Evolutionary conservation across 1,140 invertebrate species (phyloP).

Genomic region (Bombyx mandarina): DNA sequence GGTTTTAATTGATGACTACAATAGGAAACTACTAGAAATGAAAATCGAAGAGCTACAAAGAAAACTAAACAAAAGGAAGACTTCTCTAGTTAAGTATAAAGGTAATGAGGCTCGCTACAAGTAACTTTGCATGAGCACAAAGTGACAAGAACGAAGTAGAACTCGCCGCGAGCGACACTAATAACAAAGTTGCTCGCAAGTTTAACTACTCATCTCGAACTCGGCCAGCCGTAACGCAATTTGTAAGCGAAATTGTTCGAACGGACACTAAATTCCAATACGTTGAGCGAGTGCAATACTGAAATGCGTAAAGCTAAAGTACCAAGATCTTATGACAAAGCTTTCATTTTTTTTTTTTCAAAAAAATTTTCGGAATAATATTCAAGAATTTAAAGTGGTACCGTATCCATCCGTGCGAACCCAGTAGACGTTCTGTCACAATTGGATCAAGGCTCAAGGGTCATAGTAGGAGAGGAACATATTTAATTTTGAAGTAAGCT

Average conservation of each 20-base stretch:
- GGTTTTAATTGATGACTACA: too few species aligned
- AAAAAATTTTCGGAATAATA: too few species aligned
- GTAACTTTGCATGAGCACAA: slow-evolving; percentile 3
- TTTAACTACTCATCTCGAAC: slow-evolving; percentile 6
- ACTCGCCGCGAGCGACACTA: slow-evolving; percentile 5
- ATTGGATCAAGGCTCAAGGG: too few species aligned
- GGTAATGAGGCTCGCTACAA: background rate
- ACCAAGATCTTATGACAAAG: too few species aligned
- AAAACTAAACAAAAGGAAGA: background rate
- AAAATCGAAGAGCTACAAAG: too few species aligned
- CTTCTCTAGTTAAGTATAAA: slow-evolving; percentile 1
- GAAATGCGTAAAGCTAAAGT: too few species aligned
- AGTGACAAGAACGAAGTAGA: slow-evolving; percentile 4
- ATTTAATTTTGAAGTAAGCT: background rate
- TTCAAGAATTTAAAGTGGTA: too few species aligned
- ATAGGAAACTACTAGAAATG: too few species aligned
- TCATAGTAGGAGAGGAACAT: background rate
- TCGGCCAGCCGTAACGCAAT: slow-evolving; percentile 13
- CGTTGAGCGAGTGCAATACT: too few species aligned
- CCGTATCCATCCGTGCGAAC: background rate
- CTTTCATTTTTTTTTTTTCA: too few species aligned
- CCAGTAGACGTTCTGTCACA: too few species aligned
- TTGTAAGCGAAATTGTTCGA: slow-evolving; percentile 14
- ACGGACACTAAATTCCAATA: too few species aligned
- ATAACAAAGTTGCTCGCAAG: slow-evolving; percentile 17